Base-by-base conservation (phyloP, 2,113 vertebrate genomes). In the Macaca mulatta region DNA sequence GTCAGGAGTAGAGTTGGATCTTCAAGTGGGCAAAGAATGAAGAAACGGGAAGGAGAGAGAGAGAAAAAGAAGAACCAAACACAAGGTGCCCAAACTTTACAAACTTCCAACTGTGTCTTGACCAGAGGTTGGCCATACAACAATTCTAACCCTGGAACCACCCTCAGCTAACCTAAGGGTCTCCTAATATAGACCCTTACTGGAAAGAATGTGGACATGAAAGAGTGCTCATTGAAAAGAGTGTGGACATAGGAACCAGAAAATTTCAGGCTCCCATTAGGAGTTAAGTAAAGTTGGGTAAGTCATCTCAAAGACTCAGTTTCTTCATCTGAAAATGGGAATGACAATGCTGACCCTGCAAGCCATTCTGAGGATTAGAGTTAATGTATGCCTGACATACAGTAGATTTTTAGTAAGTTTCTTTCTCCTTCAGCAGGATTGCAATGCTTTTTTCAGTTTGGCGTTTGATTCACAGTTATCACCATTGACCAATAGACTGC, bases 241-340 rank as follows among this genome's bases (percentile, higher is more conserved):
- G 30, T 40, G 35, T 9, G 43, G 20, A 48, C 43, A 30, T 6
- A 52, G n/a, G 4, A 69, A 77, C 78, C 77, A 74, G 18, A 83
- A 90, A 16, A 5, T 75, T 35, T n/a, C 45, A 30, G 18, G 2
- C 16, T n/a, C 14, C 32, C 22, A 75, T 50, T 59, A 22, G 35
- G 81, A 81, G 13, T 48, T 64, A 92, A 10, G 12, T 70, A 17
- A 89, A 81, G 30, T 90, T 89, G 52, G 50, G 40, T 17, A 83
- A 48, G 48, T 84, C 55, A 89, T 85, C 45, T 83, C 59, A 83
- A 96, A 89, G 78, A 96, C 16, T 90, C 14, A 50, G 50, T 67
- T 96, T 93, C 77, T 96, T 93, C 38, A 18, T 45, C 18, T 79
- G 7, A 88, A 94, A 88, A 91, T 61, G 43, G 5, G 30, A 96